Evolutionary conservation across 2,888 invertebrate species (phyloP), one percentile per base, ranked within the genome.

Genomic region (Autographa gamma): DNA sequence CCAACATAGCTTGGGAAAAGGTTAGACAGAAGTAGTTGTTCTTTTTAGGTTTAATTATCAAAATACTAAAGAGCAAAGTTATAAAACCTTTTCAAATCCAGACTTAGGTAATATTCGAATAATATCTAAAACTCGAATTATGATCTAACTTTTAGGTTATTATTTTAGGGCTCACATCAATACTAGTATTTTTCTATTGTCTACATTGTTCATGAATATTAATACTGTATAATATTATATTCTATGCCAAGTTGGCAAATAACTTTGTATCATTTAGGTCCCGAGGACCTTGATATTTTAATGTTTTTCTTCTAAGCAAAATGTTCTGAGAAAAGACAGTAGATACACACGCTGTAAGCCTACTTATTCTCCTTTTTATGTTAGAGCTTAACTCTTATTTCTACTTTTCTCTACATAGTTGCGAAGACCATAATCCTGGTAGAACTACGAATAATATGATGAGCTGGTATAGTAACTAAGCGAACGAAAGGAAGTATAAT

Each of bases 131-230:
- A n/a, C n/a, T 48, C 16, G 14, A 48, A 48, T 48, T n/a, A 14
- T n/a, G 48, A 48, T 48, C n/a, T 16, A 48, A 48, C 48, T 48
- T 48, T 48, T 48, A 48, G 48, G 48, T n/a, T 48, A 48, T 48
- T 48, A 48, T 48, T 48, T 48, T 48, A 48, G 48, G 48, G 48
- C 48, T n/a, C 48, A 16, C n/a, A 48, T n/a, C 48, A 48, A 48
- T 48, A 5, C n/a, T 48, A 48, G 48, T 48, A 48, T 48, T 48
- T 48, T 48, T 48, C 48, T 48, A 48, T 48, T 48, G 48, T 48
- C 48, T 48, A 48, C 16, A n/a, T n/a, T 48, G n/a, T 48, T 48
- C 48, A 48, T 48, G 48, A 48, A 48, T 48, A 48, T 48, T 48
- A 48, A 48, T n/a, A 48, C 48, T 16, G 48, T 48, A 48, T n/a